These are phyloP conservation scores for Eupithecia inturbata DNA, from an alignment of 2,888 invertebrate species.

Conservation along the genomic window DNA sequence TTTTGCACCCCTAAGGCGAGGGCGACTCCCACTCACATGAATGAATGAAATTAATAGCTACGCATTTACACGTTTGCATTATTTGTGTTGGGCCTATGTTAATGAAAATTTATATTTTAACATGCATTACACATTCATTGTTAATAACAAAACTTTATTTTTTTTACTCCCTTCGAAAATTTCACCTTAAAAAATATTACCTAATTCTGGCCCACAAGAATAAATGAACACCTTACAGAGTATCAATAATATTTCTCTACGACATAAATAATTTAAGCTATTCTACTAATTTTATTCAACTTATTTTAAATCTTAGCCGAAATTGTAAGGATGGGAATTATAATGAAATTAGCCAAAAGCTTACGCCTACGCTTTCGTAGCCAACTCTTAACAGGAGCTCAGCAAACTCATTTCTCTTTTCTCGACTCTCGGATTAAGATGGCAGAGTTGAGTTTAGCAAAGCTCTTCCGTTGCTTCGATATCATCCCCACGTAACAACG, in stretches of 20 bases:
- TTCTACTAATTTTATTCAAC: no score
- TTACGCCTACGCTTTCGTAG: constrained; percentile 12
- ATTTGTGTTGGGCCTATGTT: neutral
- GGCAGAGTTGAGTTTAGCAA: constrained; percentile 42
- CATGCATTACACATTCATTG: neutral
- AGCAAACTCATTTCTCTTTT: neutral
- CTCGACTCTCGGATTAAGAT: fast-evolving
- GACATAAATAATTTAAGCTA: no score
- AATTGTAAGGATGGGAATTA: neutral
- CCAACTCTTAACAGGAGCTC: neutral
- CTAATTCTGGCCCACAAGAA: no score
- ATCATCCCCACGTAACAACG: constrained; percentile 55
- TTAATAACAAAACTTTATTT: neutral
- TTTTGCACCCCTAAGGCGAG: constrained; percentile 34
- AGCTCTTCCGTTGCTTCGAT: constrained; percentile 44
- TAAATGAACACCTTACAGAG: no score
- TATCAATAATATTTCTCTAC: no score
- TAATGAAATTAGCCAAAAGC: neutral
- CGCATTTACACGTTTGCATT: neutral
- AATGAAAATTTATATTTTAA: neutral
- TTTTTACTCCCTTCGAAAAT: neutral
- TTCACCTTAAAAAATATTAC: neutral
- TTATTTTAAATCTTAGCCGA: neutral
- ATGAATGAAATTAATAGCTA: constrained; percentile 3
- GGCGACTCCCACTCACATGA: neutral